Base-by-base conservation (phyloP, 2,797 vertebrate species). In the Jordanella pulchra region DNA sequence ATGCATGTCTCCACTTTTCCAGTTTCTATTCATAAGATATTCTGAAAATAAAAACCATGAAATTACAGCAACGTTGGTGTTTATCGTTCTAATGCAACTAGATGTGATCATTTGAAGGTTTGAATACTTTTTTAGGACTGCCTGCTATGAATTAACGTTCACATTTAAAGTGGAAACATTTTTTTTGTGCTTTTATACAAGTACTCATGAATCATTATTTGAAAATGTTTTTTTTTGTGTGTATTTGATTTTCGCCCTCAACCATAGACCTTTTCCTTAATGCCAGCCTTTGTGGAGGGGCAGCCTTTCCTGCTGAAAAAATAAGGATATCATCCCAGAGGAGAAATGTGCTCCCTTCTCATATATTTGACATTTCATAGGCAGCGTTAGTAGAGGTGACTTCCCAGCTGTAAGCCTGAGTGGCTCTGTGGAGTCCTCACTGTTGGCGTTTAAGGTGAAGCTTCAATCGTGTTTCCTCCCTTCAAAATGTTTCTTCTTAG, bases 351-450 rank as follows among this genome's bases (percentile, higher is more conserved):
- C 74, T 64, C 70, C 0, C 35, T 48, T 61, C 42, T 82, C 50
- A 27, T 72, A 30, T 81, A 65, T 83, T 81, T 83, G 84, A 89
- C 85, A 87, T 83, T 67, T 83, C 85, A 85, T 88, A 82, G 72
- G 68, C 44, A 21, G n/a, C 4, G 67, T 12, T 35, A 61, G 72
- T 27, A 25, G 79, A 81, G 84, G 86, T 86, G 88, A 85, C 79
- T 79, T 78, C 55, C 28, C 45, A 18, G 66, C 77, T 73, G 69
- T 45, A 69, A n/a, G 72, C 47, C 61, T 15, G 66, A 35, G 53
- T 1, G 48, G 32, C 73, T 80, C 75, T 76, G 65, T 69, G 7
- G 71, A 48, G 70, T 0, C 68, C 58, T 55, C 39, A 9, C 51
- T 66, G 84, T 67, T 79, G 50, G 71, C 51, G 73, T 77, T 72